Conservation (phyloP, 2,113 vertebrate genomes). For the Dromas ardeola region DNA sequence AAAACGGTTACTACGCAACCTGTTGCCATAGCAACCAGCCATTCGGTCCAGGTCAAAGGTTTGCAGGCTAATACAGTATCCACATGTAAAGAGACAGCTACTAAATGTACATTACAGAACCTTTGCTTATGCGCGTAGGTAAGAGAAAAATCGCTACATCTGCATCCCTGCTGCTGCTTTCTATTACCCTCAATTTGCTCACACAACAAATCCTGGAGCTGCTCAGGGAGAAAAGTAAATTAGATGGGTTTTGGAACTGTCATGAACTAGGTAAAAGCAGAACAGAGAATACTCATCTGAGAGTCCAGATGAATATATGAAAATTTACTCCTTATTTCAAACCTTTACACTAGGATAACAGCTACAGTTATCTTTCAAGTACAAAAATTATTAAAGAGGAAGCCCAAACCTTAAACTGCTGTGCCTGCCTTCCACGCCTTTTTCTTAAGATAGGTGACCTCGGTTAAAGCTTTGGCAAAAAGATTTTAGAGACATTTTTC, state of each 20-base stretch:
- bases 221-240: not conserved
- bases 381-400: not conserved
- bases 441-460: not conserved
- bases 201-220: not conserved
- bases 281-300: not conserved
- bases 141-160: not conserved
- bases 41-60: not conserved
- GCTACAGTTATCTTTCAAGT: not conserved
- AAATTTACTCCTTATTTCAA: not conserved
- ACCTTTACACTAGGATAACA: not conserved
- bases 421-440: not conserved
- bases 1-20: not conserved
- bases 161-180: not conserved
- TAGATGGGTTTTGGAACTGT: not conserved
- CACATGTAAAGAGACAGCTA: not conserved
- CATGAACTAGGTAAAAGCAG: not conserved
- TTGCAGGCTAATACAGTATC: not conserved
- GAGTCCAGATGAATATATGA: not conserved
- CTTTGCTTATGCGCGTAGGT: accelerated
- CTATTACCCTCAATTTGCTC: not conserved
- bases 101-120: not conserved
- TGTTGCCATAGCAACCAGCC: conserved; percentile 4
- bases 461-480: not conserved
- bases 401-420: not conserved
- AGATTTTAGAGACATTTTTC: not conserved